phyloP scores from a whole-genome alignment of 2,888 invertebrate genomes.

The Himalopsyche kuldschensis region DNA sequence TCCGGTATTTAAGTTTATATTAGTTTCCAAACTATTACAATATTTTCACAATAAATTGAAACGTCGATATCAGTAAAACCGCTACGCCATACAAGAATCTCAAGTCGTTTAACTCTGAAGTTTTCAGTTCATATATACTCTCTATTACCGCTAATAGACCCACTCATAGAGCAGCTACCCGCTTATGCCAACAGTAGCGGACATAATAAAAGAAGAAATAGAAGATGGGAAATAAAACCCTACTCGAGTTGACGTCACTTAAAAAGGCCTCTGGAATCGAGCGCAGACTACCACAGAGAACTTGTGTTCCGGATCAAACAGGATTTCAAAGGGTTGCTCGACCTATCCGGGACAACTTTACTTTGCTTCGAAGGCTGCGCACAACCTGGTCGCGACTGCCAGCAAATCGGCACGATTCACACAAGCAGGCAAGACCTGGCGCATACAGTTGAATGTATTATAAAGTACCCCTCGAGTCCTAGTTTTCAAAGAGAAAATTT shows the following conservation, averaged over 20 bases:
- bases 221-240: not conserved
- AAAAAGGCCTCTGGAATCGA: conserved; percentile 3
- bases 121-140: not conserved
- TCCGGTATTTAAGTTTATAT: too few species aligned
- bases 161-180: not conserved
- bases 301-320: conserved; percentile 28
- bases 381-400: not conserved
- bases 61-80: not conserved
- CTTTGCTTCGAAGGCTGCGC: not conserved
- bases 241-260: conserved; percentile 6
- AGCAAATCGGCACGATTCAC: not conserved
- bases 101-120: not conserved
- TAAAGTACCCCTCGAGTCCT: too few species aligned
- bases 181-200: not conserved
- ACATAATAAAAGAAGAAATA: not conserved
- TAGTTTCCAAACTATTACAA: too few species aligned
- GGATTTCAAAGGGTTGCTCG: conserved; percentile 17
- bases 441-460: too few species aligned
- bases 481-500: too few species aligned
- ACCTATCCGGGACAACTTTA: conserved; percentile 18
- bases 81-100: not conserved
- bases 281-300: not conserved
- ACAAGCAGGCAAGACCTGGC: not conserved
- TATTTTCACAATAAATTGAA: too few species aligned
- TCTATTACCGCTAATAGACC: not conserved